Base-by-base conservation (phyloP, 2,797 vertebrate genomes). In the Apogon talboti region DNA sequence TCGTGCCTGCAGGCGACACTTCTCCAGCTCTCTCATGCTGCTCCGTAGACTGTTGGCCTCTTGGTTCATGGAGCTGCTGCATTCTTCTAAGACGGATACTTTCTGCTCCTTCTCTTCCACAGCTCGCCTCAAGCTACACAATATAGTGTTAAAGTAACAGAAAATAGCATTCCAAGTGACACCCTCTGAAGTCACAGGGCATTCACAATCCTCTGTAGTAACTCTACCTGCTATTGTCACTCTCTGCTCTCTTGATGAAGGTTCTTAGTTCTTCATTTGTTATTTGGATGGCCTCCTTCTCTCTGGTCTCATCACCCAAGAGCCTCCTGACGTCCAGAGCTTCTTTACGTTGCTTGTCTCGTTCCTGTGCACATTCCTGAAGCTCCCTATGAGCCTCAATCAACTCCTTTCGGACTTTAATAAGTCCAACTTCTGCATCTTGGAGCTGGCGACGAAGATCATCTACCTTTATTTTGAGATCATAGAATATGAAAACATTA, bases 141-240 rank as follows among this genome's bases (percentile, higher is more conserved):
- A 76, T 38, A 68, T 10, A 13, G 16, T 30, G 28, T 57, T 57
- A 6, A 47, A 24, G 50, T 58, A 45, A 64, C 24, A 6, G 18
- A 0, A 5, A 18, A 43, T 50, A 63, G 28, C 18, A 50, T 15
- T 0, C 1, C 16, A 16, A 0, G 53, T 0, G 0, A 16, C n/a
- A 47, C 30, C 18, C 21, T 43, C 3, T 28, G 35, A 11, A 52
- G 14, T 61, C 10, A 51, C 3, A 21, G 8, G 9, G 40, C 41
- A 52, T 40, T 11, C 59, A 28, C 19, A 28, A 16, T 7, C 35
- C 11, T 11, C 7, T 1, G 11, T 53, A 11, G 24, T 7, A 37
- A 35, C 19, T 8, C 10, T 78, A 96, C 96, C 95, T 95, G 92
- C 87, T 95, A 74, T 92, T 95, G 73, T 96, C 94, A 33, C 90